Base-by-base conservation (phyloP, 2,888 invertebrate genomes). In the Margaritifera margaritifera region DNA sequence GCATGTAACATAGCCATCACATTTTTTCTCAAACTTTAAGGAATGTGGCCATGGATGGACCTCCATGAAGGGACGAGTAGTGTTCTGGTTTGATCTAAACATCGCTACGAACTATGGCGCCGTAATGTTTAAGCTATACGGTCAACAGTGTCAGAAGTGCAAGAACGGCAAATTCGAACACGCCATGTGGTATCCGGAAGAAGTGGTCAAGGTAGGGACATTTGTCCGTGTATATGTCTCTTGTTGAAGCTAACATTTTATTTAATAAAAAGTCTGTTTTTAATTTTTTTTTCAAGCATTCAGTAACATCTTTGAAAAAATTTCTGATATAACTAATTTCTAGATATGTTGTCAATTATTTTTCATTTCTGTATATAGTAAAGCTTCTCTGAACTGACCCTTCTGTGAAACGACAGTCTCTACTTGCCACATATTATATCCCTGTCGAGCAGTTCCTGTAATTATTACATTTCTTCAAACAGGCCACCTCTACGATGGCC, bases 101-200 rank as follows among this genome's bases (percentile, higher is more conserved):
- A 81, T 79, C 61, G 80, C 77, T 60, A 82, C 82, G 20, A 82
- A 82, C 70, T 73, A 82, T 27, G 90, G 90, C 24, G 82, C 87
- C 62, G 89, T 90, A 6, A 81, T 87, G 71, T 91, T 91, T 79
- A 88, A 89, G 71, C 80, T 91, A 61, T 91, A 89, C 78, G 91
- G 91, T 6, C 91, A 91, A 73, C 88, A 90, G 75, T 91, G 91
- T 73, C 87, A 89, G 77, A 85, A 85, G 58, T 91, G 91, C 74
- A 87, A 89, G 69, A 87, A 85, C 52, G 88, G 87, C 18, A 81
- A 82, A 31, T 91, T 90, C 75, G 90, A 91, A 75, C 87, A 89
- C 71, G 88, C 91, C 51, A 90, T 91, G 90, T 91, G 91, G 91
- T 91, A 91, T 81, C 91, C 91, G 0, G 91, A 91, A 75, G 91